A percentile compares a stretch with the other conserved stretches of the same genome.
Conservation (phyloP, 2,113 vertebrate species). For the Heterotis niloticus region DNA sequence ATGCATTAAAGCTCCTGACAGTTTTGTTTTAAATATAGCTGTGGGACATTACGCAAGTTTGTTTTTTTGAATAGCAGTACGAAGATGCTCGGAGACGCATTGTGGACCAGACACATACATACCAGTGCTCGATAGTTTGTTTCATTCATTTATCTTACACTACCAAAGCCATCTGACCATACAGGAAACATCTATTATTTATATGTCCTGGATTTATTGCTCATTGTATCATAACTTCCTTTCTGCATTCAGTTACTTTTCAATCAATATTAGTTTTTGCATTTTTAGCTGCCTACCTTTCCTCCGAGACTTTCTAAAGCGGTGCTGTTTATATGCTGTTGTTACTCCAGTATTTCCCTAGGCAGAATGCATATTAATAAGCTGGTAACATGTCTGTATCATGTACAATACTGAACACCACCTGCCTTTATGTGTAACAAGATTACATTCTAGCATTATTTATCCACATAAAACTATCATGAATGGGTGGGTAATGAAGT, state of each 20-base stretch:
- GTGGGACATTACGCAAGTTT: too few relatives aligned
- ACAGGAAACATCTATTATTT: slow-evolving; percentile 14
- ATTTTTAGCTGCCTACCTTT: not conserved
- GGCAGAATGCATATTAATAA: not conserved
- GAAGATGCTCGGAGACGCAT: not conserved
- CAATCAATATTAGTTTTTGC: slow-evolving; percentile 9
- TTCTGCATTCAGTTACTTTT: slow-evolving; percentile 14
- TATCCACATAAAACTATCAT: not conserved
- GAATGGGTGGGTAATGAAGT: not conserved
- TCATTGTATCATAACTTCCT: slow-evolving; percentile 5
- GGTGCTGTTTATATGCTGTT: slow-evolving; percentile 18
- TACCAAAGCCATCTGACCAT: not conserved
- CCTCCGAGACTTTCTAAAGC: not conserved
- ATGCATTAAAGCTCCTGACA: not conserved
- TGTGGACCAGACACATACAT: not conserved
- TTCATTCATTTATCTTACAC: not conserved
- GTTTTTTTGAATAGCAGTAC: not conserved
- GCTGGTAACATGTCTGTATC: not conserved
- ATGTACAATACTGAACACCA: not conserved
- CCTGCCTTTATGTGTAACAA: not conserved
- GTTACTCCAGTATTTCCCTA: not conserved
- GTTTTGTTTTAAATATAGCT: too few relatives aligned
- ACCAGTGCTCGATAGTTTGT: not conserved
- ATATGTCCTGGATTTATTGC: slow-evolving; percentile 1
- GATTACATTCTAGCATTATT: not conserved